These are phyloP conservation scores for Molanna angustata DNA, from an alignment of 2,888 invertebrate species.

Conservation along the genomic window DNA sequence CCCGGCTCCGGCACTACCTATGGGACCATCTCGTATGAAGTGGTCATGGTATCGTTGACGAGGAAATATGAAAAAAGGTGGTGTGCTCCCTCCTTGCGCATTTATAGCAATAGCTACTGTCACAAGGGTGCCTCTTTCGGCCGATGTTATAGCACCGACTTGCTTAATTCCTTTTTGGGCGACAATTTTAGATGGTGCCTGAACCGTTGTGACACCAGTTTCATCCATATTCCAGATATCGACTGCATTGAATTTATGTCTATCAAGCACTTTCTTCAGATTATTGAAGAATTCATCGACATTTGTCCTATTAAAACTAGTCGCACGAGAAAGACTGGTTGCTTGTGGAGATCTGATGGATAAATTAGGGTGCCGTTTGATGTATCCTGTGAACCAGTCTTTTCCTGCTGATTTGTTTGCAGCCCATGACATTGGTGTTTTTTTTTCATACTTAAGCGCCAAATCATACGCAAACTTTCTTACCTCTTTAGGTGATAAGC, in stretches of 20 bases:
- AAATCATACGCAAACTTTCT: too few species aligned
- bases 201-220: conserved; percentile 4
- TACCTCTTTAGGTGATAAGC: too few species aligned
- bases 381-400: too few species aligned
- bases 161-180: conserved; percentile 3
- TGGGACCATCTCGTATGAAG: background rate
- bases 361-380: too few species aligned
- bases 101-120: background rate
- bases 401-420: too few species aligned
- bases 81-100: background rate
- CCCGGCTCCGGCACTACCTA: background rate
- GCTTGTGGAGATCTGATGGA: too few species aligned
- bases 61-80: conserved; percentile 1
- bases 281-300: too few species aligned
- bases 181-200: background rate
- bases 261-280: background rate
- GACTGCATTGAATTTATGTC: too few species aligned
- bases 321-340: too few species aligned
- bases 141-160: conserved; percentile 8
- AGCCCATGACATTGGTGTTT: too few species aligned
- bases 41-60: background rate
- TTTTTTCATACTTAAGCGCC: too few species aligned
- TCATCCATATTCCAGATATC: conserved; percentile 8
- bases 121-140: conserved; percentile 3
- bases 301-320: too few species aligned